Conservation (phyloP, 2,113 vertebrate species). For the Panthera tigris region DNA sequence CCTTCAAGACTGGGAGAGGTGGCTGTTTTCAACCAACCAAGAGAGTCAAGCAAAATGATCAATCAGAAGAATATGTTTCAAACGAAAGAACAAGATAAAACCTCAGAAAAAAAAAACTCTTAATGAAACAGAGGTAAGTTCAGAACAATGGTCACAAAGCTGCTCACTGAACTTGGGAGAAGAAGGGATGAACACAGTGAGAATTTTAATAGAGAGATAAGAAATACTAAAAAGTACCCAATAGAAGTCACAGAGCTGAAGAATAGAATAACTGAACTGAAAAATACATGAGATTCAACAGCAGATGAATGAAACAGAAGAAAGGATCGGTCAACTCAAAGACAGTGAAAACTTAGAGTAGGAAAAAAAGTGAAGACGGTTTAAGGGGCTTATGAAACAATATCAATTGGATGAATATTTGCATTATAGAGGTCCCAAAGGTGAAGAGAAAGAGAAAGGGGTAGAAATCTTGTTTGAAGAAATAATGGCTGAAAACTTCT, state of each 20-base stretch:
- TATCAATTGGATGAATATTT: not conserved
- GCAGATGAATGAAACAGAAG: not conserved
- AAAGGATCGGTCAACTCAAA: not conserved
- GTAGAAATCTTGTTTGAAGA: not conserved
- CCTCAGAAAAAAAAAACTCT: not conserved
- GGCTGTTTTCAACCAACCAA: not conserved
- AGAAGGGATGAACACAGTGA: not conserved
- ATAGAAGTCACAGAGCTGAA: not conserved
- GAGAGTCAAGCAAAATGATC: not conserved
- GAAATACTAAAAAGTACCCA: not conserved
- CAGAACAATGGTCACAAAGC: not conserved
- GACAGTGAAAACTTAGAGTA: not conserved
- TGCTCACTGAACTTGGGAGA: not conserved
- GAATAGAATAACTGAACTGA: not conserved
- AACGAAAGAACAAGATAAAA: not conserved
- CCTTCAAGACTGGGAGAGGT: not conserved
- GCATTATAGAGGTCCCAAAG: not conserved
- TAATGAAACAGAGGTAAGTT: not conserved
- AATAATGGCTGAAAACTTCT: not conserved
- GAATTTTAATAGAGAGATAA: not conserved
- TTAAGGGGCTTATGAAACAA: not conserved
- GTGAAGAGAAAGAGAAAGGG: not conserved
- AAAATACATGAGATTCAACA: not conserved
- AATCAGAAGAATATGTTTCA: not conserved
- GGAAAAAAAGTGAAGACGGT: not conserved